Conservation (phyloP, 2,888 invertebrate species). For the Allolobophora icterica region DNA sequence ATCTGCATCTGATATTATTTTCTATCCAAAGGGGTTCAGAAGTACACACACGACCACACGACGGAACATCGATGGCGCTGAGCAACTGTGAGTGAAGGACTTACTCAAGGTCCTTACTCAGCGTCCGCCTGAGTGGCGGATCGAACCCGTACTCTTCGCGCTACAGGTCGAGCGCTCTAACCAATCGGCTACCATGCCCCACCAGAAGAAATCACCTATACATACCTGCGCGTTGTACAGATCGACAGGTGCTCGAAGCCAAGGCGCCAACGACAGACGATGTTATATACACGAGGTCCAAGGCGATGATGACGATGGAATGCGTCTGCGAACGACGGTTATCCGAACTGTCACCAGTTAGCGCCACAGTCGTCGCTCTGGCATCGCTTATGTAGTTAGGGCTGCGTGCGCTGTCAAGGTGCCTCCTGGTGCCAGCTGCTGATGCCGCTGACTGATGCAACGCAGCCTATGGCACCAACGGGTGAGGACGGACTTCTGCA, state of each 20-base stretch:
- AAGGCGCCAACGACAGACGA: not conserved
- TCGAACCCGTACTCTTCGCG: too few species aligned
- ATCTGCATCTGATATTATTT: too few species aligned
- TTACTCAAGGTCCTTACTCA: too few species aligned
- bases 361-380: not conserved
- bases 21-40: too few species aligned
- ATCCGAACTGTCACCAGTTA: not conserved
- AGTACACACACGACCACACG: too few species aligned
- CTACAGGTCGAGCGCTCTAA: too few species aligned
- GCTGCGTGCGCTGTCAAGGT: not conserved
- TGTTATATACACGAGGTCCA: not conserved
- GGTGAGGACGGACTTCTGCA: not conserved
- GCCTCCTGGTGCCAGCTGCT: too few species aligned
- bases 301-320: not conserved
- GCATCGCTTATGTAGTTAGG: slow-evolving; percentile 12
- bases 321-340: not conserved
- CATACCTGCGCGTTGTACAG: not conserved
- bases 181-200: too few species aligned
- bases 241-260: not conserved
- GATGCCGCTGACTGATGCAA: not conserved
- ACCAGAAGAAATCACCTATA: not conserved
- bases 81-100: too few species aligned
- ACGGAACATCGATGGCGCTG: too few species aligned
- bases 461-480: not conserved
- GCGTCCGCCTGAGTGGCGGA: too few species aligned